phyloP scores from a whole-genome alignment of 2,888 invertebrate genomes.

The Pyrrhia umbra region DNA sequence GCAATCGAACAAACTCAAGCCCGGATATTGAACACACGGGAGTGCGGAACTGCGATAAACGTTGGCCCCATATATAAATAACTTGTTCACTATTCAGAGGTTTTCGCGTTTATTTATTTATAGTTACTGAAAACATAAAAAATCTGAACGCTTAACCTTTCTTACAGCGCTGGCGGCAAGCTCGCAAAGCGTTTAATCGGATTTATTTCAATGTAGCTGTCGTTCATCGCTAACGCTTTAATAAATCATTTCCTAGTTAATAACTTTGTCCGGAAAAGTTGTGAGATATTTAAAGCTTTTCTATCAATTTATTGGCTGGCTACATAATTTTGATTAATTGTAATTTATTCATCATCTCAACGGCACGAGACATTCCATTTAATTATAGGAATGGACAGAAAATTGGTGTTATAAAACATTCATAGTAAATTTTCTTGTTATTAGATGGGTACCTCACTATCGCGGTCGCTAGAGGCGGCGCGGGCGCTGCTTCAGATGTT shows the following conservation, averaged over 20 bases:
- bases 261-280: constrained; percentile 38
- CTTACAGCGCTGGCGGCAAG: constrained; percentile 33
- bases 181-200: constrained; percentile 40
- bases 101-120: constrained; percentile 39
- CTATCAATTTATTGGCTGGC: constrained; percentile 23
- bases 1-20: constrained; percentile 15
- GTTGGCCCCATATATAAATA: constrained; percentile 27
- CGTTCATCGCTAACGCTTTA: constrained; percentile 32
- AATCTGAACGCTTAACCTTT: constrained; percentile 18
- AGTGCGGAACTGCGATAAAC: constrained; percentile 49
- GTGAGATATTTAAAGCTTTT: constrained; percentile 43
- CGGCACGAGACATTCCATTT: constrained; percentile 14
- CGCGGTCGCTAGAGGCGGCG: constrained; percentile 95
- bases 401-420: no score
- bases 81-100: constrained; percentile 27
- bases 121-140: constrained; percentile 24
- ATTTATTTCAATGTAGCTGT: constrained; percentile 51
- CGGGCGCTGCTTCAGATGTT: constrained; percentile 95
- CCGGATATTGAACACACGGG: constrained; percentile 27
- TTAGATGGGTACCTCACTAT: constrained; percentile 82
- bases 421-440: constrained; percentile 20
- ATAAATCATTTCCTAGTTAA: constrained; percentile 56
- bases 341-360: constrained; percentile 45
- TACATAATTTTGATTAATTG: constrained; percentile 41
- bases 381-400: no score